Evolutionary conservation across 2,797 vertebrate species (phyloP), one percentile per base, ranked within the genome.

Genomic region (Echeneis naucrates): DNA sequence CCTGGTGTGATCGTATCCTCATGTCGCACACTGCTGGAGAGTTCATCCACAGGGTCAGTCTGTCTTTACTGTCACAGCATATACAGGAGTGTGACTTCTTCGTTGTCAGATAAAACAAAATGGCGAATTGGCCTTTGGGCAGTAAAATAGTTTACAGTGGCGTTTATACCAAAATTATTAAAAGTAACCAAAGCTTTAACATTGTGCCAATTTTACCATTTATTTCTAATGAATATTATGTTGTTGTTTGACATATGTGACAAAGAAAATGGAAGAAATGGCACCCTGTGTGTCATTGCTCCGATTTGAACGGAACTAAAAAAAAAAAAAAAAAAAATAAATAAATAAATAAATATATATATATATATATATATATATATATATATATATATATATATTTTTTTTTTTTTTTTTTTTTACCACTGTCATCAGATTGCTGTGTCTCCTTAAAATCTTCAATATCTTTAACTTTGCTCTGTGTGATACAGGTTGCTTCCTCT

Each of bases 1-100:
- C 95, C 76, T 96, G 95, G 95, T 96, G 95, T 35, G 95, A 96
- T 71, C 94, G 95, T 0, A 91, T 96, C 83, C 91, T 96, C 64
- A 94, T 95, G 93, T 95, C 95, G 16, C 92, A 93, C 78, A 50
- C 78, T 0, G 92, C 91, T 35, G 79, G 81, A 26, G 77, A 92
- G 32, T 56, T 93, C 64, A 90, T 95, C 67, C 76, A 85, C 68
- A 89, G 81, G 84, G 95, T 95, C 70, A 80, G 89, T 81, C 17
- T 37, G 0, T 8, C 21, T 8, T 37, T 2, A 0, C 7, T 13
- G 1, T 14, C 7, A n/a, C n/a, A n/a, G n/a, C 37, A 4, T 53
- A 26, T 52, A 2, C 16, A 44, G 4, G n/a, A 52, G 1, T 14
- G 17, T 5, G 37, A 19, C 12, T 72, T 56, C 19, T n/a, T 35